These are phyloP conservation scores for Dolomedes plantarius DNA, from an alignment of 2,888 invertebrate species.

Conservation along the genomic window DNA sequence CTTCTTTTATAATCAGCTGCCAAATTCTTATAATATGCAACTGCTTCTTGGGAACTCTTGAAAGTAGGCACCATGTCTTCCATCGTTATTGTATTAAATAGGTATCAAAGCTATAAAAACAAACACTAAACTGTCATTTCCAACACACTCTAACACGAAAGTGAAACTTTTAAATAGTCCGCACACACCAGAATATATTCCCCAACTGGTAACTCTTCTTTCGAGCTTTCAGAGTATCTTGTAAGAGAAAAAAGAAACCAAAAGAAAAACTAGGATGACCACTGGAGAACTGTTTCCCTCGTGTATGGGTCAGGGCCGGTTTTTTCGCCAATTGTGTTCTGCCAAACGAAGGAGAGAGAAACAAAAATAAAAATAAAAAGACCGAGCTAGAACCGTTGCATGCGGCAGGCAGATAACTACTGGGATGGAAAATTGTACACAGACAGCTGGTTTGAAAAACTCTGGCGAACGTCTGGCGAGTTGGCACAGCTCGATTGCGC, in stretches of 20 bases:
- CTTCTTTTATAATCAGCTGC: slow-evolving; percentile 43
- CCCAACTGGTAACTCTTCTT: neutral
- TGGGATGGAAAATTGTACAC: slow-evolving; percentile 6
- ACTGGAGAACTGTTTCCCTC: slow-evolving; percentile 12
- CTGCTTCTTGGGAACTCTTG: slow-evolving; percentile 21
- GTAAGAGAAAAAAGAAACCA: neutral
- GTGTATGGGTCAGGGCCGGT: slow-evolving; percentile 28
- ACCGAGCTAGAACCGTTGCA: slow-evolving; percentile 21
- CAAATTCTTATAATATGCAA: slow-evolving; percentile 28
- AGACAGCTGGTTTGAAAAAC: neutral
- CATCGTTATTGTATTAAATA: neutral
- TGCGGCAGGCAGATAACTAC: slow-evolving; percentile 9
- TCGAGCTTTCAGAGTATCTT: neutral
- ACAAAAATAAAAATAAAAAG: neutral
- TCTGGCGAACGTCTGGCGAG: neutral
- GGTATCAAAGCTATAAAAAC: neutral
- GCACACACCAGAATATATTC: neutral
- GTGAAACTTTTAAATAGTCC: slow-evolving; percentile 3
- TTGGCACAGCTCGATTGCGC: neutral
- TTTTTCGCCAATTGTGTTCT: slow-evolving; percentile 11
- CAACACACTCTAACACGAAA: neutral
- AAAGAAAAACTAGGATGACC: slow-evolving; percentile 22
- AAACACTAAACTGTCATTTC: neutral
- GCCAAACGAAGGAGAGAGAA: neutral
- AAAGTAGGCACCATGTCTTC: slow-evolving; percentile 26